Base-by-base conservation (phyloP, 1,140 invertebrate species). In the Drosophila arizonae region DNA sequence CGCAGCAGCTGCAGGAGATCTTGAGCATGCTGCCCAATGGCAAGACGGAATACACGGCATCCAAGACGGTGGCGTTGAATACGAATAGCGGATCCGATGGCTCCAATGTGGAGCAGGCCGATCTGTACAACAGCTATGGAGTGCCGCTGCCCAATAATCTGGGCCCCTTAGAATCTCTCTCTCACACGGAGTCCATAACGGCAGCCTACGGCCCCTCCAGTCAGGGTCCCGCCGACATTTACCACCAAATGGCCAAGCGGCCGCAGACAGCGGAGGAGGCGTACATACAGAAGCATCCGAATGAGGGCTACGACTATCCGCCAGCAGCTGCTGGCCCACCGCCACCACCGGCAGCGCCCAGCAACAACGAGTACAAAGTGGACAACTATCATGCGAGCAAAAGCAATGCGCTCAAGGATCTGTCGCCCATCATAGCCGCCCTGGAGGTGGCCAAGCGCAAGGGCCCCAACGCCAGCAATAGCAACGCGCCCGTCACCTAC, bases 131-230 rank as follows among this genome's bases (percentile, higher is more conserved):
- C 6, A 87, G 77, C 15, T 82, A 90, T 24, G 85, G 84, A 0
- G 51, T 90, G 24, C 86, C 87, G 2, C 56, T 91, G 60, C 89
- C 90, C 15, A 77, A 76, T 4, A 90, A 91, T 58, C 57, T 90
- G 48, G 88, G 90, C 58, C 87, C 89, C 45, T 52, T 91, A 48
- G 90, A 90, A 30, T 91, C 90, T 0, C 64, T 91, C 0, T 91
- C 90, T 3, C 90, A 91, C 62, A 91, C 89, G 0, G 90, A 91
- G 43, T 88, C 90, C 8, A 91, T 91, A 30, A 91, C 89, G 0
- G 90, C 90, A 1, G 90, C 90, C 13, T 91, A 90, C 66, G 56
- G 64, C 51, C 64, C 8, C 24, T 24, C 17, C 0, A 68, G 17
- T 36, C 46, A 78, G 3, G 82, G 82, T 21, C 73, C 80, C 1